Evolutionary conservation across 1,140 invertebrate species (phyloP).

Genomic region (Diorhabda elongata): DNA sequence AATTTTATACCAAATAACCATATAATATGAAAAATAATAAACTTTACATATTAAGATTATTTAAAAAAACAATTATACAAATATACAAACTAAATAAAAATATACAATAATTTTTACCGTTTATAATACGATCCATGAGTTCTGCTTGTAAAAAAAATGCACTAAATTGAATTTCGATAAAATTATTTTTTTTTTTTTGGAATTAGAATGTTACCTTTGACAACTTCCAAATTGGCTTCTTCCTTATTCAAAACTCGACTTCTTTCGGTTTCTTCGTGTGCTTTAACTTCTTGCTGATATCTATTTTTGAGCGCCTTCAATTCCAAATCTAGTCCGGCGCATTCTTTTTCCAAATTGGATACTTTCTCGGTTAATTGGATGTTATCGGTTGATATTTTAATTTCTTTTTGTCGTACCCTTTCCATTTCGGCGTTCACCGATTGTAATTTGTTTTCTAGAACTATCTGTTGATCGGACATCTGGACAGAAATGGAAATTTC

Average conservation of each 20-base stretch:
- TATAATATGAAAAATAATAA: too few relatives aligned
- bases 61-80: too few relatives aligned
- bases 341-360: constrained; percentile 82
- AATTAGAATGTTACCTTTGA: constrained; percentile 63
- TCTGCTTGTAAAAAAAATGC: constrained; percentile 32
- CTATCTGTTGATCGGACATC: constrained; percentile 64
- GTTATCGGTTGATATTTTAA: constrained; percentile 70
- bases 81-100: too few relatives aligned
- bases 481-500: constrained; percentile 8
- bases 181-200: neutral
- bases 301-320: constrained; percentile 79
- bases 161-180: too few relatives aligned
- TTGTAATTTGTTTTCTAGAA: constrained; percentile 72
- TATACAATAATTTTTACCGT: constrained; percentile 24
- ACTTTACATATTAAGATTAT: too few relatives aligned
- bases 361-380: constrained; percentile 73
- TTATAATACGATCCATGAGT: constrained; percentile 35
- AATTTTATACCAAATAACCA: too few relatives aligned
- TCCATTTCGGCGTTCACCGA: constrained; percentile 73
- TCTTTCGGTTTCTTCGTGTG: constrained; percentile 85
- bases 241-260: constrained; percentile 80
- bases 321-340: constrained; percentile 80
- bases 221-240: constrained; percentile 84
- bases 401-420: constrained; percentile 64
- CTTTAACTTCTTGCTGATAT: constrained; percentile 84